These are phyloP conservation scores for Alcis repandata DNA, from an alignment of 2,888 invertebrate genomes.

Conservation along the genomic window DNA sequence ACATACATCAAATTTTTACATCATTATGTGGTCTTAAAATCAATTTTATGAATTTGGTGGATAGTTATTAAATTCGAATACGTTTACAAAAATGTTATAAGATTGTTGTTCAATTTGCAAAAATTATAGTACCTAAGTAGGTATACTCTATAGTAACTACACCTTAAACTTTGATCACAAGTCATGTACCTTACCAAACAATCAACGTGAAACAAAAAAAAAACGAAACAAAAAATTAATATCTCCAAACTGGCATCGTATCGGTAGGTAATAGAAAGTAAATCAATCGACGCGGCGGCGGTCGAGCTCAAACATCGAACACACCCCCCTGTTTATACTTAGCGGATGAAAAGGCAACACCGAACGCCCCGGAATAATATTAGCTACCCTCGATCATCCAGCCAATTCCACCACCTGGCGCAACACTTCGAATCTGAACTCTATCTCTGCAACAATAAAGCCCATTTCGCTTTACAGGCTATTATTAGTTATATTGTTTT, in stretches of 20 bases:
- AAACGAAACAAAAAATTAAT: slow-evolving; percentile 43
- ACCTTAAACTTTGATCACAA: neutral
- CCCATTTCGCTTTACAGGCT: slow-evolving; percentile 51
- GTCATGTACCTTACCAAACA: neutral
- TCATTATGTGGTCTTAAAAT: too few relatives aligned
- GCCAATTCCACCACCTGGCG: slow-evolving; percentile 69
- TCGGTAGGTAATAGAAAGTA: slow-evolving; percentile 74
- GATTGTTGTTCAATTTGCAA: too few relatives aligned
- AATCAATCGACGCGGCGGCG: slow-evolving; percentile 79
- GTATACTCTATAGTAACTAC: neutral
- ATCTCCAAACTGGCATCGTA: slow-evolving; percentile 49
- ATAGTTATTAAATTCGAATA: too few relatives aligned
- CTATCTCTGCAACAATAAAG: slow-evolving; percentile 56
- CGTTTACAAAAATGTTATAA: too few relatives aligned
- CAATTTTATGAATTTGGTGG: too few relatives aligned
- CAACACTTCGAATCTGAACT: slow-evolving; percentile 52
- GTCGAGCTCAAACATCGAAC: slow-evolving; percentile 80
- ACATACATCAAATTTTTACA: too few relatives aligned
- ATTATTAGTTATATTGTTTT: slow-evolving; percentile 51
- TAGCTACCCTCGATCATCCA: slow-evolving; percentile 85
- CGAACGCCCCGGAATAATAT: slow-evolving; percentile 86
- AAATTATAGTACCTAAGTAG: too few relatives aligned
- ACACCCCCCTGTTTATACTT: slow-evolving; percentile 86
- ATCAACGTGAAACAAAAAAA: slow-evolving; percentile 11
- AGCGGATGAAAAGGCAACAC: slow-evolving; percentile 86